Evolutionary conservation across 2,797 vertebrate genomes (phyloP).

Genomic region (Microctenopoma lineatum): DNA sequence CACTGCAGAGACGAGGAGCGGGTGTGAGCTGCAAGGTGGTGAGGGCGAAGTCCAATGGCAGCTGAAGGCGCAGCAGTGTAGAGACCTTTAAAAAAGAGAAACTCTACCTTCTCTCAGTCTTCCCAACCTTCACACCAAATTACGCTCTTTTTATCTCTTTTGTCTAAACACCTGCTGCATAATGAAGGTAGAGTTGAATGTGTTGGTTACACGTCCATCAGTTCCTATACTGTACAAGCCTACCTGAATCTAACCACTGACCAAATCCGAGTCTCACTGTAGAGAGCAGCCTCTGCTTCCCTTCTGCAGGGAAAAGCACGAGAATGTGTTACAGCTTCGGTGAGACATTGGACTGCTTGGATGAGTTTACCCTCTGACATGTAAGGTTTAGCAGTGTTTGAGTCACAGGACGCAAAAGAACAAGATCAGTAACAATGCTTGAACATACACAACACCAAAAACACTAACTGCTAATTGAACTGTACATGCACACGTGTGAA

Average conservation of each 20-base stretch:
- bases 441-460: neutral
- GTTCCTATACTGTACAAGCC: too few relatives aligned
- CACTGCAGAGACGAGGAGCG: conserved; percentile 44
- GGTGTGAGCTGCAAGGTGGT: conserved; percentile 52
- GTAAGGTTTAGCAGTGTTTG: neutral
- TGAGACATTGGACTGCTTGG: neutral
- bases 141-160: conserved; percentile 16
- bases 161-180: conserved; percentile 17
- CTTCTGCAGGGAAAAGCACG: neutral
- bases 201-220: conserved; percentile 3
- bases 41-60: conserved; percentile 56
- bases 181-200: conserved; percentile 21
- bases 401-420: too few relatives aligned
- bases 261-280: neutral
- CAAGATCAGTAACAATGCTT: neutral
- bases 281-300: neutral
- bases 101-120: conserved; percentile 17
- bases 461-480: too few relatives aligned
- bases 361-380: too few relatives aligned
- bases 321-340: neutral
- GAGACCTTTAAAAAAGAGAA: conserved; percentile 55
- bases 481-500: too few relatives aligned
- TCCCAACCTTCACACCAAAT: conserved; percentile 41
- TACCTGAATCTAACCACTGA: too few relatives aligned
- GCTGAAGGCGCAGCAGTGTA: conserved; percentile 43